Conservation (phyloP, 2,888 invertebrate species). For the Xestia xanthographa region DNA sequence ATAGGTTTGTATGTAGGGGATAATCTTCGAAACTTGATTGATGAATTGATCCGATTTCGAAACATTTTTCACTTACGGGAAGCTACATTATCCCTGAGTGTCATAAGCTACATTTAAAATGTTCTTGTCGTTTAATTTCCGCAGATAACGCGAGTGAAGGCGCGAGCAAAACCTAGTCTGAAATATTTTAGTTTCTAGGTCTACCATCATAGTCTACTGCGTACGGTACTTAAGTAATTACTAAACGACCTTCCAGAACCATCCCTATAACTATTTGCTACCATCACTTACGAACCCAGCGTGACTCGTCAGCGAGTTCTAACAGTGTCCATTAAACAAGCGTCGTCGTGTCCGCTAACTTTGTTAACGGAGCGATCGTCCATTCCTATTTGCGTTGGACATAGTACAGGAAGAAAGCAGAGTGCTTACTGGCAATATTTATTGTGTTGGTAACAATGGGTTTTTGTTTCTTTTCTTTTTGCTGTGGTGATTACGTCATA, state of each 20-base stretch:
- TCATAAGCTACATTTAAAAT: too few species aligned
- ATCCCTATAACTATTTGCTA: slow-evolving; percentile 21
- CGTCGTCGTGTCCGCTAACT: slow-evolving; percentile 43
- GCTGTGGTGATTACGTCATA: slow-evolving; percentile 2
- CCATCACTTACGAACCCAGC: slow-evolving; percentile 29
- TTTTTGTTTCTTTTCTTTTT: background rate
- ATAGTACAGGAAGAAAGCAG: slow-evolving; percentile 5
- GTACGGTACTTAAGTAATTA: slow-evolving; percentile 23
- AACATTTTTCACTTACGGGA: too few species aligned
- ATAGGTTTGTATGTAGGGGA: too few species aligned
- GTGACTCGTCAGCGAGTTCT: slow-evolving; percentile 22
- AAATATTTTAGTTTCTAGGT: background rate
- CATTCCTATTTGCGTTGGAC: slow-evolving; percentile 28
- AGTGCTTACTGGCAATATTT: slow-evolving; percentile 42
- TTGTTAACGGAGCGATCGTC: slow-evolving; percentile 51
- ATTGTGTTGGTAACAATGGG: slow-evolving; percentile 32
- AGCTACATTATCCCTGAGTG: too few species aligned
- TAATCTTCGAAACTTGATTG: too few species aligned
- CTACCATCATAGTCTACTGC: background rate
- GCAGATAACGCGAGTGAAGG: too few species aligned
- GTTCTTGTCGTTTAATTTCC: too few species aligned
- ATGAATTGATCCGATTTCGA: too few species aligned
- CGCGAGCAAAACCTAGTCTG: background rate
- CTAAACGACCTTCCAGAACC: slow-evolving; percentile 5
- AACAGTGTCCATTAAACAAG: slow-evolving; percentile 45